phyloP scores from a whole-genome alignment of 1,140 invertebrate species.

The Heliconius himera region DNA sequence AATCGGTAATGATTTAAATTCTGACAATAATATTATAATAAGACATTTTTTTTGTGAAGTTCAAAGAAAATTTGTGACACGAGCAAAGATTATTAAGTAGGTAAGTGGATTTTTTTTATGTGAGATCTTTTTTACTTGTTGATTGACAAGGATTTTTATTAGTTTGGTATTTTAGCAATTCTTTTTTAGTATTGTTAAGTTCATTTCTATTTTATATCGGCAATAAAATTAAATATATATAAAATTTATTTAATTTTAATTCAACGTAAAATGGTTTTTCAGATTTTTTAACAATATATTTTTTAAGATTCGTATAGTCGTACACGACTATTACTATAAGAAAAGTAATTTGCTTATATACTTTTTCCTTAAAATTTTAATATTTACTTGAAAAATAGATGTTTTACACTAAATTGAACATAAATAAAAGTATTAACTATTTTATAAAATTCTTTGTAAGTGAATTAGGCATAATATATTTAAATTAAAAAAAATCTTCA shows the following conservation, averaged over 20 bases:
- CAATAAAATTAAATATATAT: not conserved
- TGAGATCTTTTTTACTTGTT: not conserved
- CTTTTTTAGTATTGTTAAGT: not conserved
- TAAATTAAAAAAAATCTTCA: too few species aligned
- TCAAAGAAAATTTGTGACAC: not conserved
- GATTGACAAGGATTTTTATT: not conserved
- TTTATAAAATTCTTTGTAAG: too few species aligned
- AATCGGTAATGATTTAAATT: slow-evolving; percentile 20
- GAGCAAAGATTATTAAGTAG: not conserved
- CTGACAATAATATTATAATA: slow-evolving; percentile 4
- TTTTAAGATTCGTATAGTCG: not conserved
- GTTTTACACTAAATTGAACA: too few species aligned
- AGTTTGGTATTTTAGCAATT: not conserved
- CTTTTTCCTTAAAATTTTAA: too few species aligned
- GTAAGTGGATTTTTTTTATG: not conserved
- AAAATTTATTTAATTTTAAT: not conserved
- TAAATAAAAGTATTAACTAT: too few species aligned
- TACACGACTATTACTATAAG: not conserved
- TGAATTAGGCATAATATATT: too few species aligned
- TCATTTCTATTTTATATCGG: too few species aligned
- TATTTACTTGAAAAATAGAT: too few species aligned
- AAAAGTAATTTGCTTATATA: not conserved
- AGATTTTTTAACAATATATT: not conserved
- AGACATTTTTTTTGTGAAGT: slow-evolving; percentile 7
- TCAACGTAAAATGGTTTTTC: too few species aligned